phyloP scores from a whole-genome alignment of 2,888 invertebrate genomes.

The Hyposoter didymator region DNA sequence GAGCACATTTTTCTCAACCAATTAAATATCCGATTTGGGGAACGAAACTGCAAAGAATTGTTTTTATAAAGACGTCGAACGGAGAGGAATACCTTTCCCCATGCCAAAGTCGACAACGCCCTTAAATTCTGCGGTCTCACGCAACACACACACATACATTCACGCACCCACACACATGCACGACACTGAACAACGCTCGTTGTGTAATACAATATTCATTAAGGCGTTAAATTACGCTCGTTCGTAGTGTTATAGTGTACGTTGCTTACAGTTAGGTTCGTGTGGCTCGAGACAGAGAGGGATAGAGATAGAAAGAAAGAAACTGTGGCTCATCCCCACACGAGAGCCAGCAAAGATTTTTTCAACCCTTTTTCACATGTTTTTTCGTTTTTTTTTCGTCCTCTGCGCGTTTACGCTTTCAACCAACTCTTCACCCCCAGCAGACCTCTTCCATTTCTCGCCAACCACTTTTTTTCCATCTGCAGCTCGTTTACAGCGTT shows the following conservation, averaged over 20 bases:
- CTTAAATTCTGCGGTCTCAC: constrained; percentile 33
- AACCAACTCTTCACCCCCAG: background rate
- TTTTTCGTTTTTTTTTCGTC: background rate
- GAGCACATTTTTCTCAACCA: too few relatives aligned
- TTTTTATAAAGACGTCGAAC: background rate
- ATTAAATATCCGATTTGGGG: too few relatives aligned
- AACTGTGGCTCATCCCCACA: constrained; percentile 23
- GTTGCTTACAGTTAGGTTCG: constrained; percentile 49
- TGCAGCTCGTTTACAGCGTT: constrained; percentile 50
- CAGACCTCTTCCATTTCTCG: background rate
- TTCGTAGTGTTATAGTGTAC: constrained; percentile 60
- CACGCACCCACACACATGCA: constrained; percentile 24
- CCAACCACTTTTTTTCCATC: constrained; percentile 12
- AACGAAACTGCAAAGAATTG: too few relatives aligned
- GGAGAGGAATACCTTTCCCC: background rate
- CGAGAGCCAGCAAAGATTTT: constrained; percentile 20
- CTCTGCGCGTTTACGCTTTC: background rate
- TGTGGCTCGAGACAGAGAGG: constrained; percentile 27
- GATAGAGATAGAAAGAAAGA: constrained; percentile 8
- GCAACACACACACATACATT: background rate
- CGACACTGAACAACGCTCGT: constrained; percentile 67
- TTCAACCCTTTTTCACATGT: constrained; percentile 7
- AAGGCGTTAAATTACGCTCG: constrained; percentile 62
- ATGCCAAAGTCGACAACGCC: background rate
- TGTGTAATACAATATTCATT: constrained; percentile 70